Evolutionary conservation across 2,113 vertebrate genomes (phyloP).

Genomic region (Leucopsar rothschildi): DNA sequence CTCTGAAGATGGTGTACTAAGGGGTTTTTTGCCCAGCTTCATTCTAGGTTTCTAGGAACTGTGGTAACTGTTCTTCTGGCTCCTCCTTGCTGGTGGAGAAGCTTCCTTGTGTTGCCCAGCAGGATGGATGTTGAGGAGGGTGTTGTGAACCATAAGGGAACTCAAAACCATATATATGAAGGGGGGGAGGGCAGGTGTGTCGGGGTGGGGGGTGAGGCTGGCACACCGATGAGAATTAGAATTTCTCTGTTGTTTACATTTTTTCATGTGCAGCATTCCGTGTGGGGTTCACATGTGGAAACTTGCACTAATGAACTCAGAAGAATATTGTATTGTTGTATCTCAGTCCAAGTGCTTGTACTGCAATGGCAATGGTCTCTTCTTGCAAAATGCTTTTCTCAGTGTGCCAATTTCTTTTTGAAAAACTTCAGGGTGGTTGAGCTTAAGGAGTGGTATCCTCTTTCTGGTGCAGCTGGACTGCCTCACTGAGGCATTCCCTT

Average conservation of each 20-base stretch:
- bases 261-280: conserved; percentile 66
- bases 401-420: conserved; percentile 72
- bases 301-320: conserved; percentile 70
- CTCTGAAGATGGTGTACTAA: not conserved
- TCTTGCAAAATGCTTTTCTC: conserved; percentile 69
- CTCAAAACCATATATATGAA: not conserved
- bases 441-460: conserved; percentile 69
- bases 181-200: conserved; percentile 5
- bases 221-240: conserved; percentile 34
- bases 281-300: conserved; percentile 64
- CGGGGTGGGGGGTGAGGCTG: not conserved
- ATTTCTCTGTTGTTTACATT: conserved; percentile 72
- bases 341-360: conserved; percentile 68
- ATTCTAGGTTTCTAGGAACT: not conserved
- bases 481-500: not conserved
- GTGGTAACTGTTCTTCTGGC: not conserved
- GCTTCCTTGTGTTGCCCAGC: not conserved
- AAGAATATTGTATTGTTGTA: conserved; percentile 67
- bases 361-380: conserved; percentile 70
- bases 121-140: not conserved
- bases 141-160: conserved; percentile 21
- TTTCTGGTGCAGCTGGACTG: not conserved
- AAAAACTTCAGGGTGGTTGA: conserved; percentile 69
- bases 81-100: conserved; percentile 47
- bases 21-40: not conserved